Evolutionary conservation across 64 coral and sea anemone species (phyloP).

Genomic region (Pocillopora verrucosa): DNA sequence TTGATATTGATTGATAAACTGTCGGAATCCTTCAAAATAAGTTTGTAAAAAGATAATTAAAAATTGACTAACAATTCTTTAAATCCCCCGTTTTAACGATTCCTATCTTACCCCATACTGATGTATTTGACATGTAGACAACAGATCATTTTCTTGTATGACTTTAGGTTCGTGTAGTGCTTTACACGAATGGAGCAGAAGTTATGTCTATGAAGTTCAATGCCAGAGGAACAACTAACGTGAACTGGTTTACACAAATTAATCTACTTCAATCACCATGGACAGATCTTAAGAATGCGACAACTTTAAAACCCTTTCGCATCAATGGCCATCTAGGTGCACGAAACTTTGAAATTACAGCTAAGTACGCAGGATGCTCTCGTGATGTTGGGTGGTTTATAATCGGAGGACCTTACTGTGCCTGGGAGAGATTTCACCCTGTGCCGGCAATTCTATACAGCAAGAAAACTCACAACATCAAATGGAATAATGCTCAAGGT

Average conservation of each 20-base stretch:
- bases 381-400: conserved; percentile 2
- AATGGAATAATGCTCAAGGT: no score
- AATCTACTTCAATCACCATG: conserved; percentile 3
- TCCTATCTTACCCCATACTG: no score
- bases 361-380: background rate
- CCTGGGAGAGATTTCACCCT: background rate
- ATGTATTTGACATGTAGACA: background rate
- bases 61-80: no score
- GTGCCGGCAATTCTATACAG: background rate
- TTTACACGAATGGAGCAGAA: conserved; percentile 21
- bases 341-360: background rate
- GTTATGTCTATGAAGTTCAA: conserved; percentile 33
- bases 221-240: background rate
- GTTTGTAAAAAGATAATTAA: no score
- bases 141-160: background rate
- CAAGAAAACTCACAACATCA: background rate
- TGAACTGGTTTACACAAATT: conserved; percentile 23
- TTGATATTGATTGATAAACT: no score
- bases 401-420: background rate
- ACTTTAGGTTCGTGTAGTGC: conserved; percentile 16
- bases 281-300: conserved; percentile 1
- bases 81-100: no score
- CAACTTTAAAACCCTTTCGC: background rate
- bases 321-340: background rate
- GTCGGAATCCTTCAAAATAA: no score